Percentiles rank a stretch among this genome's conserved stretches.
Evolutionary conservation across 2,113 vertebrate species (phyloP).

Genomic region (pig (Sus scrofa)): DNA sequence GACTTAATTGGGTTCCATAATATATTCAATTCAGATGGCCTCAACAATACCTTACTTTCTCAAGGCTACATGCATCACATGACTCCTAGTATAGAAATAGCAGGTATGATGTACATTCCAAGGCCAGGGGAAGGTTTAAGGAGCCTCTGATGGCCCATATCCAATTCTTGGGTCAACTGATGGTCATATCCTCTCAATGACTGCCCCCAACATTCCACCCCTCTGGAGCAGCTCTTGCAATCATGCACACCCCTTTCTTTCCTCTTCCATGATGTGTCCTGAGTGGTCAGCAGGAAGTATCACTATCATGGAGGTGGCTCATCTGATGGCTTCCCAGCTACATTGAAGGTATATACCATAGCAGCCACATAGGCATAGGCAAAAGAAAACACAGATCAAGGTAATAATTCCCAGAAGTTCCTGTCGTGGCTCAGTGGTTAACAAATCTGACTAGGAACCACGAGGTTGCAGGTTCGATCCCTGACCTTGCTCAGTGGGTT

Average conservation of each 20-base stretch:
- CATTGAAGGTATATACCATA: neutral
- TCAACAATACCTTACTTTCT: neutral
- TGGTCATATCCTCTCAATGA: neutral
- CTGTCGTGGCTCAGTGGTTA: too few relatives aligned
- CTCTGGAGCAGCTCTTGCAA: neutral
- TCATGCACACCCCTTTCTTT: too few relatives aligned
- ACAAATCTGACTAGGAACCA: too few relatives aligned
- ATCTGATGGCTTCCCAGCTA: neutral
- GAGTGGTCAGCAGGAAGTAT: neutral
- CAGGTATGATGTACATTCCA: neutral
- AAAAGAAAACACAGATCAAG: neutral
- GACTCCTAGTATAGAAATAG: neutral
- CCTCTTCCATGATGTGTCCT: neutral
- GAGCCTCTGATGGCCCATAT: neutral
- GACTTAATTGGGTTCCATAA: neutral
- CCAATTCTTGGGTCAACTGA: neutral
- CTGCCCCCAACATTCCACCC: neutral
- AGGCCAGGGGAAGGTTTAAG: neutral
- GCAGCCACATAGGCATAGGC: neutral
- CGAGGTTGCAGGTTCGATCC: too few relatives aligned
- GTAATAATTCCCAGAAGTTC: neutral
- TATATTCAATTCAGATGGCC: neutral
- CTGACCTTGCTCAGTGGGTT: too few relatives aligned
- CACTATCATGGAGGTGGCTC: too few relatives aligned
- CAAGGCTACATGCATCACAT: neutral